phyloP scores from a whole-genome alignment of 1,140 invertebrate genomes.

The Scaptomyza montana region DNA sequence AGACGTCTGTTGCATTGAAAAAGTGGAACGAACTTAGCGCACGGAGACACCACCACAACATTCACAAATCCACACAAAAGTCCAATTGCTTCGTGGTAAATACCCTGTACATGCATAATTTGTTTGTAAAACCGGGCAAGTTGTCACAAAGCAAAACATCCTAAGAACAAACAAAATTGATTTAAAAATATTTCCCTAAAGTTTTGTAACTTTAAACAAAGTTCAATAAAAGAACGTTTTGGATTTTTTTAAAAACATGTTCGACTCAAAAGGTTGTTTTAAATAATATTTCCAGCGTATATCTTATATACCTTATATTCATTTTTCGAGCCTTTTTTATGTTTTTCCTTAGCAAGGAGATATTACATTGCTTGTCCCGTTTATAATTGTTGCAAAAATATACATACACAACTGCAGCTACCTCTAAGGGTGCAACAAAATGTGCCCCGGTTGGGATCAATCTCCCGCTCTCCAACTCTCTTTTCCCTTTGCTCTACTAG shows the following conservation, averaged over 20 bases:
- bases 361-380: constrained; percentile 29
- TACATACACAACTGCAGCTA: constrained; percentile 30
- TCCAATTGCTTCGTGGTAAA: constrained; percentile 30
- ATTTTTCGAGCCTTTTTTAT: too few relatives aligned
- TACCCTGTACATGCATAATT: constrained; percentile 4
- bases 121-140: not conserved
- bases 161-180: too few relatives aligned
- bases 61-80: constrained; percentile 47
- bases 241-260: too few relatives aligned
- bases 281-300: too few relatives aligned
- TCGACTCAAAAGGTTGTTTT: too few relatives aligned
- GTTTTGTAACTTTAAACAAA: too few relatives aligned
- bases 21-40: constrained; percentile 62
- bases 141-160: too few relatives aligned
- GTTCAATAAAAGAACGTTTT: too few relatives aligned
- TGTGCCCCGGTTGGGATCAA: constrained; percentile 27
- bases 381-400: constrained; percentile 46
- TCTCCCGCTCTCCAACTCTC: constrained; percentile 1
- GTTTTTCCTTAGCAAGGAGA: constrained; percentile 7
- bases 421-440: constrained; percentile 34
- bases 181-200: too few relatives aligned
- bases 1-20: constrained; percentile 51
- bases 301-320: not conserved
- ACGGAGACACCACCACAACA: constrained; percentile 19
- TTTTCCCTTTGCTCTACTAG: not conserved